Evolutionary conservation across 2,797 vertebrate genomes (phyloP).

Genomic region (Eulemur mongoz): DNA sequence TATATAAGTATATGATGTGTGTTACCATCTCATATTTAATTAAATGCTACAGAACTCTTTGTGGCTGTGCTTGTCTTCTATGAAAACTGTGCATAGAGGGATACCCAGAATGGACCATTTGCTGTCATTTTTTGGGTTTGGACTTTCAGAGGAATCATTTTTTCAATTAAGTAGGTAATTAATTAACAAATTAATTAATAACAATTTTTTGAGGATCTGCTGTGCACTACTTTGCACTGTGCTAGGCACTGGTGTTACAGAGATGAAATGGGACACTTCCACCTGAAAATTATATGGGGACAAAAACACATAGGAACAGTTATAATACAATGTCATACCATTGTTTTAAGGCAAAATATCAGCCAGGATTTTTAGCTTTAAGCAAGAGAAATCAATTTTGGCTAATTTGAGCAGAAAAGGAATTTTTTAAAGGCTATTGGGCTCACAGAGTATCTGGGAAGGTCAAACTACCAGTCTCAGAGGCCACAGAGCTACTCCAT

Average conservation of each 20-base stretch:
- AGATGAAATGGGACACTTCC: background rate
- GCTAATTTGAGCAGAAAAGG: background rate
- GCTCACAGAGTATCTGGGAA: background rate
- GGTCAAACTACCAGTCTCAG: background rate
- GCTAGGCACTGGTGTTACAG: background rate
- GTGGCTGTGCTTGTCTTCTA: background rate
- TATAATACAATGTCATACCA: no score
- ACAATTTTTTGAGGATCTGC: background rate
- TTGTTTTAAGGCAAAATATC: background rate
- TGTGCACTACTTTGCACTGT: background rate
- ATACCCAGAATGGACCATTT: background rate
- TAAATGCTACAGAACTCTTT: constrained; percentile 47
- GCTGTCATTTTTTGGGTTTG: background rate
- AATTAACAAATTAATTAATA: background rate
- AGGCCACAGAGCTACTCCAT: background rate
- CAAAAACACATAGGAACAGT: background rate
- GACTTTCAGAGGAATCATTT: background rate
- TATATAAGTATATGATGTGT: constrained; percentile 30
- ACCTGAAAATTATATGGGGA: background rate
- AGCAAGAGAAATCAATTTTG: background rate
- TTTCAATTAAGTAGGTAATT: background rate
- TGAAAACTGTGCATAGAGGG: background rate
- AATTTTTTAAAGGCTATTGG: background rate
- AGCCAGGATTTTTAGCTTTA: background rate
- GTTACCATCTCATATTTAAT: constrained; percentile 70